Base-by-base conservation (phyloP, 1,140 invertebrate genomes). In the Bombus cullumanus region DNA sequence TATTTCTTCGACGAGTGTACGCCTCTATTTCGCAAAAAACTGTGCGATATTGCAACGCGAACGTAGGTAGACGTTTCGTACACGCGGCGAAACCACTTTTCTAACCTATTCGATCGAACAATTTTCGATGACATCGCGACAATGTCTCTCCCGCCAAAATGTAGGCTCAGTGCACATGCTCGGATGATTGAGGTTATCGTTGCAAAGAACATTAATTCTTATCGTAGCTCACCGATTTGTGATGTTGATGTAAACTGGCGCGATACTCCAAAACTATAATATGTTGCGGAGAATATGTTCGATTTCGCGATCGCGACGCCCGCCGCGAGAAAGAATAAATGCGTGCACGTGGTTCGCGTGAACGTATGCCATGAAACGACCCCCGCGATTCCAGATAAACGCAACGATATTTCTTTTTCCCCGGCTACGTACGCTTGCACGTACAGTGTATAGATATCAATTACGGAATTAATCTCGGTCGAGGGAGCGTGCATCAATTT, bases 141-240 rank as follows among this genome's bases (percentile, higher is more conserved):
- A 68, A 89, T 71, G 57, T 15, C 37, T 72, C 86, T 93, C 92
- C 92, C 92, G 92, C 92, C 92, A 93, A 91, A 92, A 92, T 39
- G 72, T 34, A n/a, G 3, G 47, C 64, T n/a, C 79, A 69, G 86
- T 75, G 87, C 87, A 88, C 91, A 86, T 92, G 91, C 88, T 88
- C 92, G 87, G 86, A 80, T 90, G 90, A 90, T 81, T 18, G 88
- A 83, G 79, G n/a, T 18, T 59, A 68, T 78, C 77, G 78, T 28
- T 73, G 68, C 31, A 13, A 28, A 72, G 34, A 72, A 1, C 64
- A 68, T 47, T 12, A 39, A 28, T 8, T 4, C 3, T 28, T 41
- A 34, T 25, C 8, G 31, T 15, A 6, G 6, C 1, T 47, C 5
- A 28, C 2, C 22, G 6, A n/a, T 1, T 22, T 8, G 5, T 12